Evolutionary conservation across 92 coral and sea anemone genomes (phyloP).

Genomic region (Heliopora coerulea): DNA sequence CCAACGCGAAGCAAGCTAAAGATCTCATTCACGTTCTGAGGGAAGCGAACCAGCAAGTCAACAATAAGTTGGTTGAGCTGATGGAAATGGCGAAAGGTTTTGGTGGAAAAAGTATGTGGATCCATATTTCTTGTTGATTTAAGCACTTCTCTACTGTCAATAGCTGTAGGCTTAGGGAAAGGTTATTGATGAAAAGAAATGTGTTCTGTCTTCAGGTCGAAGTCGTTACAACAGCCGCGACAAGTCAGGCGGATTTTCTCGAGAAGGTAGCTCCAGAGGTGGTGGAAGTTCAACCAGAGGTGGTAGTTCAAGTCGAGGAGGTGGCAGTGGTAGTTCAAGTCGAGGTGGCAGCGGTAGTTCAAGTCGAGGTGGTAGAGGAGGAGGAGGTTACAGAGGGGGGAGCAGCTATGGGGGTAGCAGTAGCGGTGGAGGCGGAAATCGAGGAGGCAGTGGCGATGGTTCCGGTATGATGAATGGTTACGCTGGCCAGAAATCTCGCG

Average conservation of each 20-base stretch:
- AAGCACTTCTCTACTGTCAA: too few species aligned
- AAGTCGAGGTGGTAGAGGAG: conserved; percentile 23
- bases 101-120: conserved; percentile 82
- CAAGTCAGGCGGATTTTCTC: conserved; percentile 37
- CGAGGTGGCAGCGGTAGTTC: too few species aligned
- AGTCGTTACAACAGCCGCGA: conserved; percentile 68
- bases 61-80: conserved; percentile 72
- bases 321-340: conserved; percentile 44
- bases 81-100: conserved; percentile 68
- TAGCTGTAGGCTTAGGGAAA: too few species aligned
- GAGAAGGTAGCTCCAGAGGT: conserved; percentile 33
- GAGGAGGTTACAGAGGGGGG: conserved; percentile 53
- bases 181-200: too few species aligned
- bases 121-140: too few species aligned
- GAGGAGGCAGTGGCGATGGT: conserved; percentile 57
- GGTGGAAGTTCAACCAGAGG: conserved; percentile 24
- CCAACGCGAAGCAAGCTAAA: conserved; percentile 94
- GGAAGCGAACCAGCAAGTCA: conserved; percentile 95
- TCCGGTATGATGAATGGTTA: conserved; percentile 37
- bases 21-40: conserved; percentile 77
- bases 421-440: conserved; percentile 44
- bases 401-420: conserved; percentile 62
- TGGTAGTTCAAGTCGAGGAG: conserved; percentile 48
- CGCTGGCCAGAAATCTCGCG: conserved; percentile 55
- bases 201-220: conserved; percentile 60